phyloP scores from a whole-genome alignment of 2,888 invertebrate genomes.

The Neoitamus cyanurus region DNA sequence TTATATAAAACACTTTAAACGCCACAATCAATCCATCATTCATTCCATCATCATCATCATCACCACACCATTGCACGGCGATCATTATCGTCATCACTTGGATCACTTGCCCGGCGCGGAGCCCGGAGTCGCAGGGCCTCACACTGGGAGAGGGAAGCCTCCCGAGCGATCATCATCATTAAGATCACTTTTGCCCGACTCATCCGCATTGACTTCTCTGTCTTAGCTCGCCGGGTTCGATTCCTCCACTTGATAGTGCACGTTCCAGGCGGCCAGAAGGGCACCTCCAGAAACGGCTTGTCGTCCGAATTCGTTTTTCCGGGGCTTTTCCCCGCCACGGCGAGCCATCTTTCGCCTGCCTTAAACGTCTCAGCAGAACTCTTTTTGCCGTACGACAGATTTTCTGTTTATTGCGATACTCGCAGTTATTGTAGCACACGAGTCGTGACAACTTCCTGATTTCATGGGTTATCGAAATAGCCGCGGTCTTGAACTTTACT shows the following conservation, averaged over 20 bases:
- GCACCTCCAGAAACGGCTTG: slow-evolving; percentile 6
- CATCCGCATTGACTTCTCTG: slow-evolving; percentile 18
- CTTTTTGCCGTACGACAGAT: neutral
- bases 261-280: neutral
- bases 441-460: neutral
- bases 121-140: neutral
- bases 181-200: slow-evolving; percentile 22
- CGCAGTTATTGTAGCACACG: neutral
- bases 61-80: slow-evolving; percentile 28
- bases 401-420: neutral
- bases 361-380: neutral
- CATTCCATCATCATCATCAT: slow-evolving; percentile 39
- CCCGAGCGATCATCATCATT: slow-evolving; percentile 23
- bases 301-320: neutral
- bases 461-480: neutral
- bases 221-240: neutral
- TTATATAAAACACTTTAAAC: slow-evolving; percentile 37
- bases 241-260: slow-evolving; percentile 13
- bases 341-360: neutral
- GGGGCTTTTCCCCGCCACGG: neutral
- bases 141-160: neutral
- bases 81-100: slow-evolving; percentile 42
- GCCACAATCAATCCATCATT: slow-evolving; percentile 40
- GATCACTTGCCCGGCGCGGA: neutral
- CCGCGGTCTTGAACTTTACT: neutral